These are phyloP conservation scores for Harpagifer antarcticus DNA, from an alignment of 2,797 vertebrate genomes.

Conservation along the genomic window DNA sequence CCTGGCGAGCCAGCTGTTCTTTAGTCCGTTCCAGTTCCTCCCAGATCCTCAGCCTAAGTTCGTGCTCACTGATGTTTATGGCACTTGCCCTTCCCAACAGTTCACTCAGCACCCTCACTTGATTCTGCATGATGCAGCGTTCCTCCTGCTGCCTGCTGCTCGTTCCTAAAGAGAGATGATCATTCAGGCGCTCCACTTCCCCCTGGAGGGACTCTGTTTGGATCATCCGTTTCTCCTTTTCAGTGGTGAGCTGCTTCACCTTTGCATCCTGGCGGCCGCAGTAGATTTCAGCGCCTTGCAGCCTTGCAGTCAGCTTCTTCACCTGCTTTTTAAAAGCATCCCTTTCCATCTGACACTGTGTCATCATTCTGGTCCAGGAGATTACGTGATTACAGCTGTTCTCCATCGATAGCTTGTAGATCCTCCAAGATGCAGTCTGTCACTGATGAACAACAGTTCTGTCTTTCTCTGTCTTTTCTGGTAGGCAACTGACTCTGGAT, in stretches of 20 bases:
- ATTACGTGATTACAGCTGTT: accelerated
- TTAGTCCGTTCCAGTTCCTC: neutral
- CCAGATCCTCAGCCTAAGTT: neutral
- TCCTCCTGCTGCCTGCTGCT: neutral
- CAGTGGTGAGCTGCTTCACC: no score
- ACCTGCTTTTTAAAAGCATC: neutral
- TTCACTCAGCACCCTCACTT: neutral
- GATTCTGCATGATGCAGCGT: neutral
- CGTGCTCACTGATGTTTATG: neutral
- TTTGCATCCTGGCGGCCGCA: no score
- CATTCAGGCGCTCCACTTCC: no score
- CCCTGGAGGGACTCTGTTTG: no score
- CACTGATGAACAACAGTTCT: no score
- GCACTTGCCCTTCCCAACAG: neutral
- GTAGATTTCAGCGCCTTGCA: no score
- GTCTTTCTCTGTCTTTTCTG: no score
- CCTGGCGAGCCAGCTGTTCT: neutral
- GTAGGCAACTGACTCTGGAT: no score
- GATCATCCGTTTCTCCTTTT: no score
- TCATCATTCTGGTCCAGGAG: neutral
- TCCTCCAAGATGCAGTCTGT: neutral
- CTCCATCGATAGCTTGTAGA: neutral
- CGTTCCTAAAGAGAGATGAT: neutral
- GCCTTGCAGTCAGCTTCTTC: neutral
- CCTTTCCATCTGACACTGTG: neutral